Evolutionary conservation across 2,888 invertebrate genomes (phyloP), one percentile per base, ranked within the genome.

Genomic region (Chrysomela aeneicollis): DNA sequence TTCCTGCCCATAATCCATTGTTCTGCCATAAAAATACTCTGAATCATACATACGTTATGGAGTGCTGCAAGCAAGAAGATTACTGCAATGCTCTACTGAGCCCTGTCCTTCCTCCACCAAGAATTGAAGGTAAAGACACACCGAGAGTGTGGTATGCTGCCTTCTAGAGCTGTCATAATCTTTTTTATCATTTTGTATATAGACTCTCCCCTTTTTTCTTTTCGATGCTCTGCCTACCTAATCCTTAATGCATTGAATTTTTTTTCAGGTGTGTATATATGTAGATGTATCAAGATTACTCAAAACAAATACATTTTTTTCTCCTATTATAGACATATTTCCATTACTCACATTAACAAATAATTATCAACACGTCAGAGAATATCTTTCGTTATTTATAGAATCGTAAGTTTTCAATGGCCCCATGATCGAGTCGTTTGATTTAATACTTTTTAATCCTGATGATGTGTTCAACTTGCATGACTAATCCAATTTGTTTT

Each of bases 1-100:
- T 91, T 83, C 92, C 92, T 83, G 87, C 88, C 84, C 90, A 90
- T 87, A 91, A 92, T 83, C 91, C 92, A 84, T 87, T 92, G 87
- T 87, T 90, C 87, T 93, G 93, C 87, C 89, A 90, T 85, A 88
- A 90, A 84, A 88, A 87, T 85, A 86, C 87, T 85, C 86, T 87
- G 85, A 91, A 91, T 86, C 88, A 89, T 81, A 88, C 90, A 77
- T 89, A 91, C 87, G 88, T 88, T 86, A 90, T 92, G 86, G 87
- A 89, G 82, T 93, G 93, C 89, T 93, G 93, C 88, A 88, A 89
- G 83, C 85, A 89, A 80, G 86, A 87, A 86, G 82, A 83, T 77
- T 89, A 88, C 89, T 92, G 92, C 88, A 92, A 92, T 86, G 86
- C 84, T 79, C 85, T 87, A 78, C 87, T 92, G 84, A 87, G 84